Conservation (phyloP, 2,888 invertebrate genomes). For the Ochropacha duplaris region DNA sequence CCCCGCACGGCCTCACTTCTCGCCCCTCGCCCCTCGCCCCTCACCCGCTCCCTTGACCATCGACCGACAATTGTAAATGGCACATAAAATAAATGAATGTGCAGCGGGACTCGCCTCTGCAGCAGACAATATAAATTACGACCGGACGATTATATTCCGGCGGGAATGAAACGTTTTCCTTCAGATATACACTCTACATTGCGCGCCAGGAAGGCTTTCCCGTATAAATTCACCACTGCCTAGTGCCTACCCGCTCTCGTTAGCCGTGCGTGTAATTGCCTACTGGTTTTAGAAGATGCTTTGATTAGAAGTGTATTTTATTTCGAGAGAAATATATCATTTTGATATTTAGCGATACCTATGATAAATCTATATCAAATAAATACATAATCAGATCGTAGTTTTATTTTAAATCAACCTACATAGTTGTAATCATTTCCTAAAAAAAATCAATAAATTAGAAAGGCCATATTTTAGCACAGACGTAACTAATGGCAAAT, state of each 20-base stretch:
- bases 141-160: constrained; percentile 83
- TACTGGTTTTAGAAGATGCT: constrained; percentile 59
- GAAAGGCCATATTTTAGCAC: constrained; percentile 38
- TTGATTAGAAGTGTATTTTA: constrained; percentile 48
- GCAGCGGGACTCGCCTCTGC: constrained; percentile 83
- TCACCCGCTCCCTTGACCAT: constrained; percentile 81
- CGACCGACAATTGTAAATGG: constrained; percentile 85
- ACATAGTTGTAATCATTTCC: neutral
- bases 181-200: constrained; percentile 71
- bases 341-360: neutral
- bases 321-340: neutral
- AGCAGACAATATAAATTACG: constrained; percentile 84
- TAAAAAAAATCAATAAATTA: constrained; percentile 14
- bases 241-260: constrained; percentile 56
- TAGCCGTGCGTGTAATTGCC: constrained; percentile 69
- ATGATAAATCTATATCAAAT: neutral
- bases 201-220: constrained; percentile 47
- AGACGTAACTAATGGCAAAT: constrained; percentile 62
- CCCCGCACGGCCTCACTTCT: constrained; percentile 46
- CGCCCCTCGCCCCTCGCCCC: constrained; percentile 48
- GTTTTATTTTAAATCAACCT: neutral
- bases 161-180: constrained; percentile 81
- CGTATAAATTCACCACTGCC: constrained; percentile 50
- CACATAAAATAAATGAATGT: constrained; percentile 85
- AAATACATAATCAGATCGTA: too few species aligned